Conservation (phyloP, 2,888 invertebrate genomes). For the Frankliniella fusca region DNA sequence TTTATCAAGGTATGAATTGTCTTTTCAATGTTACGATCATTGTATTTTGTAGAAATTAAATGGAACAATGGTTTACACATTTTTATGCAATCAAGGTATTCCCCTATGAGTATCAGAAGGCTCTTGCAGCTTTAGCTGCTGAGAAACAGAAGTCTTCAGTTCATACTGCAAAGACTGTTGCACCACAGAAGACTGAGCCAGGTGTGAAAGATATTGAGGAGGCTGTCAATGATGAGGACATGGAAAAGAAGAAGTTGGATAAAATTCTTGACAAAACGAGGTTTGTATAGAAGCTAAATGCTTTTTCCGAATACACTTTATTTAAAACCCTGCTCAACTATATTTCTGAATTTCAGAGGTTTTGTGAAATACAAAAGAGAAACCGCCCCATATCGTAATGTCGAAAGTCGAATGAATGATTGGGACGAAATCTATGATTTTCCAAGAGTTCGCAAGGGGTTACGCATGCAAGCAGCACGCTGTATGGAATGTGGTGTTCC, state of each 20-base stretch:
- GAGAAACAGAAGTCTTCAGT: conserved; percentile 46
- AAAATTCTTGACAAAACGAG: conserved; percentile 76
- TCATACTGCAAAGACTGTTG: conserved; percentile 46
- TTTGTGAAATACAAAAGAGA: conserved; percentile 96
- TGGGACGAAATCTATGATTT: conserved; percentile 97
- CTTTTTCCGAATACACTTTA: neutral
- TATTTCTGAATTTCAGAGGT: conserved; percentile 57
- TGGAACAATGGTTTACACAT: neutral
- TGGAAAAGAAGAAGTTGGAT: conserved; percentile 76
- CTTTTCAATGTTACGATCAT: neutral
- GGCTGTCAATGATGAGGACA: conserved; percentile 68
- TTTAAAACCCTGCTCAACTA: conserved; percentile 24
- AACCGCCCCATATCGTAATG: conserved; percentile 77
- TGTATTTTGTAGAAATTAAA: neutral
- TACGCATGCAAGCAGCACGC: conserved; percentile 84
- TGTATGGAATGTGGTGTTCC: conserved; percentile 99
- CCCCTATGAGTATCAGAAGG: conserved; percentile 93
- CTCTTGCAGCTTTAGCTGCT: conserved; percentile 65
- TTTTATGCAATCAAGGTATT: conserved; percentile 61
- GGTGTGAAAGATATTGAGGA: conserved; percentile 82
- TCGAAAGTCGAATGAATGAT: conserved; percentile 79
- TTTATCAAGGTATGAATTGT: conserved; percentile 69
- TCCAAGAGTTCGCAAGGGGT: conserved; percentile 78
- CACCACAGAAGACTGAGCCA: conserved; percentile 46
- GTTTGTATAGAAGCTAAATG: conserved; percentile 43